Percentiles rank a stretch among this genome's conserved stretches.
These are phyloP conservation scores for Platycercus adscitus DNA, from an alignment of 2,113 vertebrate species.

Conservation along the genomic window DNA sequence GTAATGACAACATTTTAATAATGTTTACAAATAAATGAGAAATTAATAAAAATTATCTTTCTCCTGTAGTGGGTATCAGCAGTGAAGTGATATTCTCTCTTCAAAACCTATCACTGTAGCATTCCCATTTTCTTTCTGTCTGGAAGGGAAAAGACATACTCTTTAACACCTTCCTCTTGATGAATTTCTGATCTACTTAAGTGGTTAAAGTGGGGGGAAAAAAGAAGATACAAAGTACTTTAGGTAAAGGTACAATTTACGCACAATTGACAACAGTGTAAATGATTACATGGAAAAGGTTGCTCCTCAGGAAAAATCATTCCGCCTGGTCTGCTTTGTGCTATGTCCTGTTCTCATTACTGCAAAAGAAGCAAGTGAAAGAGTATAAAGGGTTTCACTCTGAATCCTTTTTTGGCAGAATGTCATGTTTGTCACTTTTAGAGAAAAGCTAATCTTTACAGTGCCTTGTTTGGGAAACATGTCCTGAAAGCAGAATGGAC, in stretches of 20 bases:
- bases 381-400: neutral
- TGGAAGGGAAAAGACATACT: neutral
- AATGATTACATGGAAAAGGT: constrained; percentile 54
- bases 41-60: neutral
- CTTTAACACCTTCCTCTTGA: neutral
- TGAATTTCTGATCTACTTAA: neutral
- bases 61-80: neutral
- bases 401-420: neutral
- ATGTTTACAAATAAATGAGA: neutral
- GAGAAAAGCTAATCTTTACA: neutral
- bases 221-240: neutral
- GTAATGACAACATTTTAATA: neutral
- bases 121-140: neutral
- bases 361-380: neutral
- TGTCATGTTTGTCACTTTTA: neutral
- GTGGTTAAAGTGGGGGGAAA: neutral
- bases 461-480: neutral
- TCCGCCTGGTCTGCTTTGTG: neutral
- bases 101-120: neutral
- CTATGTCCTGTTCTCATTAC: neutral
- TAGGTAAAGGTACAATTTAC: neutral
- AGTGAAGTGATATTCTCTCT: neutral
- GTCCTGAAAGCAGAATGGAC: neutral
- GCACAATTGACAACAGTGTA: neutral
- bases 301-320: neutral